Percentiles rank a stretch among this genome's conserved stretches.
These are phyloP conservation scores for Sitta europaea DNA, from an alignment of 2,113 vertebrate species.

Conservation along the genomic window DNA sequence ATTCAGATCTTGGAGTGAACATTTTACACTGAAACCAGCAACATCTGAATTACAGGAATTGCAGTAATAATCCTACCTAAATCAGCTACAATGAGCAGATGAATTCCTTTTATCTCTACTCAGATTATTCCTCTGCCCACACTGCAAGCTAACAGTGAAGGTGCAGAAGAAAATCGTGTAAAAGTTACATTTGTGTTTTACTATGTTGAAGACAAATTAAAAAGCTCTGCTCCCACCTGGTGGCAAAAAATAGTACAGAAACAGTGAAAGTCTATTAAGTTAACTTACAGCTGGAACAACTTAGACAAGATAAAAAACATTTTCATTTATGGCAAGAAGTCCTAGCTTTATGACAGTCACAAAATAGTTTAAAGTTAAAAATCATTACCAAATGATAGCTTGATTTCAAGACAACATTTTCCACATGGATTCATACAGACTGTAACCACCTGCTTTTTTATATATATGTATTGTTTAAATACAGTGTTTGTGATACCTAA, in stretches of 20 bases:
- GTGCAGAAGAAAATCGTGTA: background rate
- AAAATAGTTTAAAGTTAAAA: background rate
- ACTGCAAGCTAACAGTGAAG: background rate
- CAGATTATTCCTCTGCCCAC: background rate
- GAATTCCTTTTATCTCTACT: background rate
- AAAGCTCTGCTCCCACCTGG: background rate
- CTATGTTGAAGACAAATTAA: background rate
- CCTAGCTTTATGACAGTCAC: background rate
- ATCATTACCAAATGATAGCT: background rate
- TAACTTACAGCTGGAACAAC: background rate
- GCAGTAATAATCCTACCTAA: background rate
- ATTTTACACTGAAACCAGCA: fast-evolving
- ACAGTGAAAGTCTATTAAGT: background rate
- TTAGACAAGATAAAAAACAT: background rate
- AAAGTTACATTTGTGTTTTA: background rate
- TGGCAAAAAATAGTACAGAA: background rate
- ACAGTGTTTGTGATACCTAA: background rate
- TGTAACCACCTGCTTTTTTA: background rate
- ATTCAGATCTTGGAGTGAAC: background rate
- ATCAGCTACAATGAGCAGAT: background rate
- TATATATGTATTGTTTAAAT: background rate
- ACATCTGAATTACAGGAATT: background rate
- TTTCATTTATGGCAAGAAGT: background rate
- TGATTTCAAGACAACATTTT: background rate
- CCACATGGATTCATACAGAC: background rate